Percentiles rank a stretch among this genome's conserved stretches.
Evolutionary conservation across 1,140 invertebrate species (phyloP).

Genomic region (Heliconius congener): DNA sequence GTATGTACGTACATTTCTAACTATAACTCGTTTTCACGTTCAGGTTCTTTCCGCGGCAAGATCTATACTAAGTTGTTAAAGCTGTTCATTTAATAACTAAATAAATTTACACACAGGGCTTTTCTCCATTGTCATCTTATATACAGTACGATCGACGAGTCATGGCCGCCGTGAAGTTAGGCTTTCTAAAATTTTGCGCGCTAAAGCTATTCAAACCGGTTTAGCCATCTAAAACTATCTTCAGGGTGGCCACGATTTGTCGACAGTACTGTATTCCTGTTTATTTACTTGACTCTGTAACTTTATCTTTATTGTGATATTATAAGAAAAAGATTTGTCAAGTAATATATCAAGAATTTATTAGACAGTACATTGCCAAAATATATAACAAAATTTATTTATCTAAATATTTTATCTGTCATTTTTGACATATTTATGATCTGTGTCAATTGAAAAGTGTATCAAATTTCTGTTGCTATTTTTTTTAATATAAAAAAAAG

Average conservation of each 20-base stretch:
- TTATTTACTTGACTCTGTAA: too few relatives aligned
- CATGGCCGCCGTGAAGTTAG: too few relatives aligned
- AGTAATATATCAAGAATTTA: not conserved
- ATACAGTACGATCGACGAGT: not conserved
- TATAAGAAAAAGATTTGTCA: not conserved
- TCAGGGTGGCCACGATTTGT: too few relatives aligned
- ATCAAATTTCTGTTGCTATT: too few relatives aligned
- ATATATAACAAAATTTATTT: conserved; percentile 1
- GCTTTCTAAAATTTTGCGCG: too few relatives aligned
- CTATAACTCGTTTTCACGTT: not conserved
- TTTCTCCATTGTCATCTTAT: not conserved
- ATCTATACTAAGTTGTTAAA: conserved; percentile 33
- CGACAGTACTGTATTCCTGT: too few relatives aligned
- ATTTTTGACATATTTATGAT: not conserved
- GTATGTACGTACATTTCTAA: not conserved
- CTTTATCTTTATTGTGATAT: not conserved
- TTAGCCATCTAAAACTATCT: too few relatives aligned
- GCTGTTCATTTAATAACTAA: conserved; percentile 29
- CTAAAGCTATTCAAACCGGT: too few relatives aligned
- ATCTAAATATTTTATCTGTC: not conserved
- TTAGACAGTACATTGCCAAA: not conserved
- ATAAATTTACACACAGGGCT: not conserved
- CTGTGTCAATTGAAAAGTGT: not conserved
- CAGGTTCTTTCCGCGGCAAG: conserved; percentile 23
- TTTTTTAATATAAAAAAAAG: too few relatives aligned